Evolutionary conservation across 2,113 vertebrate species (phyloP), one percentile per base, ranked within the genome.

Genomic region (Dasyprocta punctata): DNA sequence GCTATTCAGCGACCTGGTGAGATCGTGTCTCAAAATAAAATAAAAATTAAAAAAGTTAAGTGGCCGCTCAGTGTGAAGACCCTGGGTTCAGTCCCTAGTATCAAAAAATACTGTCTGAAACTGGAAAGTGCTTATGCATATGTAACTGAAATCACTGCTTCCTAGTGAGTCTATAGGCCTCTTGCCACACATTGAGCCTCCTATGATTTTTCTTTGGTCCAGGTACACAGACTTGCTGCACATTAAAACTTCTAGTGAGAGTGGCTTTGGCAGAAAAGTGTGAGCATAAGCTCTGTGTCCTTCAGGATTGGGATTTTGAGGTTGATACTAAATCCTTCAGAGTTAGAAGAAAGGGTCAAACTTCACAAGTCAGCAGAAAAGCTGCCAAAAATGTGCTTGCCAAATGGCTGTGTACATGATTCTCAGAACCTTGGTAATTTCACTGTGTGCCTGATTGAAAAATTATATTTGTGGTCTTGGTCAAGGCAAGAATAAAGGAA

Each of bases 351-450:
- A 7, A n/a, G 1, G 11, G 63, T 24, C 69, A 54, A 52, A 89
- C 41, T 91, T 94, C 60, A 69, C 38, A 81, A 97, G 92, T 98
- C 97, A 98, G 96, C 97, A 95, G 85, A 94, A 95, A 93, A 90
- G 78, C 67, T 88, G 88, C 97, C 97, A 97, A 84, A 49, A 61
- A 73, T 7, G 5, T 86, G 33, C 56, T 82, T 94, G 89, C 89
- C 94, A 95, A 90, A 49, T 90, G 82, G 65, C 69, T 90, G 80
- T 89, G 49, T 86, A 30, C 60, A 84, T 17, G 78, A 88, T 92
- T 89, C 96, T 97, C n/a, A 95, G 82, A 96, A 97, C 38, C 19
- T 86, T 60, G 78, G 73, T 93, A 84, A 96, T 93, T 78, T 94
- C 78, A 49, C 80, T 85, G 69, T 52, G 24, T 71, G 58, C 86